Evolutionary conservation across 2,797 vertebrate species (phyloP), one percentile per base, ranked within the genome.

Genomic region (Gymnodraco acuticeps): DNA sequence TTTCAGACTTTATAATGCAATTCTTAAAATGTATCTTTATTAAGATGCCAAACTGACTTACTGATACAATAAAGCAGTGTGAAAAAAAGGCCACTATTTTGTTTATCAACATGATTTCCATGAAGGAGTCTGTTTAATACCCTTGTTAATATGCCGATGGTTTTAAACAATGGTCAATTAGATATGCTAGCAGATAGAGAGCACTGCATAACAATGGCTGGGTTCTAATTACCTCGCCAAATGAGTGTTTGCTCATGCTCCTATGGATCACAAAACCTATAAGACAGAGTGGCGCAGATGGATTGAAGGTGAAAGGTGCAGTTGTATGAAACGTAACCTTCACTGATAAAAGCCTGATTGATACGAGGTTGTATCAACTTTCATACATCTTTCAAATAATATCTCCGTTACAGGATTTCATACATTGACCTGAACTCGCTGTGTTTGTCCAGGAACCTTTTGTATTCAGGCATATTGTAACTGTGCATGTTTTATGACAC

Each of bases 91-190:
- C 3, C 17, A n/a, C 8, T 16, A 15, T 53, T 75, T 75, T 86
- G 73, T 88, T 85, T 85, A 75, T 78, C 73, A 41, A 45, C 20
- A 15, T 48, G 41, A 77, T 86, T 74, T 73, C 78, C 71, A 78
- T 23, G 61, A 73, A 66, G 58, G 58, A 67, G 58, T 74, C 52
- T 13, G 27, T 82, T 85, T 78, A 53, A 13, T 70, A 58, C 42
- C 62, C 81, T 83, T 79, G 69, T 92, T 85, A 74, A 77, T 73
- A 85, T 88, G 73, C 78, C 23, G 19, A 1, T 59, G 79, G 75
- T 72, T 84, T 83, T 74, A 66, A 76, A 81, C 64, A 91, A 93
- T 94, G 89, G 90, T 80, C 89, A 87, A 94, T 94, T 92, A 93
- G 92, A 90, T 88, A 90, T 92, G 88, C 87, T 78, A 78, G 87